Base-by-base conservation (phyloP, 1,140 invertebrate species). In the Neuroterus valhalla region DNA sequence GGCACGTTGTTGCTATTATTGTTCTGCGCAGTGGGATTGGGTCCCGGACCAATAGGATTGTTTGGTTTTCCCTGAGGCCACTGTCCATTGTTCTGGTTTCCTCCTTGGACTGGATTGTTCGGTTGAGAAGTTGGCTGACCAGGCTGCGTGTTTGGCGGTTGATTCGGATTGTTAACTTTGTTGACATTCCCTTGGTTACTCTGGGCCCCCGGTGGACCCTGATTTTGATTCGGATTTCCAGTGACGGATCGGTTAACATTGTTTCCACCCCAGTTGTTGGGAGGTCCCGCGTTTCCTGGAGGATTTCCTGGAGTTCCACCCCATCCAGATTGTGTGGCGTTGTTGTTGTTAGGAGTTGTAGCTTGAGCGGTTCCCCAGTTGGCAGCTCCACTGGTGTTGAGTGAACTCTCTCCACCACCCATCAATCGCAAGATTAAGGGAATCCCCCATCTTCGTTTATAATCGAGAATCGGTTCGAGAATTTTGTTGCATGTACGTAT, bases 351-450 rank as follows among this genome's bases (percentile, higher is more conserved):
- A 71, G 92, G 86, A 79, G 91, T 91, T 83, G 92, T 93, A 71
- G 92, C 90, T 78, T 94, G 93, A 48, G 93, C 92, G 66, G 94
- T 92, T 52, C 93, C 94, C 94, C 94, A 95, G 74, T 93, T 94
- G n/a, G 92, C 89, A 46, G 93, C 93, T 70, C 86, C 87, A 69
- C 93, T 93, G 79, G 92, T 93, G 85, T 94, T 95, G 66, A 95
- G 91, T 23, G 94, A 95, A 87, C 93, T 95, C 86, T 96, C 95
- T 45, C 95, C 95, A 26, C 95, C 95, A 55, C 95, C 95, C 52
- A 91, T 89, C n/a, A 96, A 89, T 70, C 94, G 91, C 74, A 94
- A 84, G 42, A 90, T 87, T 23, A 82, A 88, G 45, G 92, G 91
- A 19, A 93, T 92, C 45, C 92, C 93, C 93, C 92, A 94, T 50